These are phyloP conservation scores for Orthonychiurus folsomi DNA, from an alignment of 2,888 invertebrate genomes.

Conservation along the genomic window DNA sequence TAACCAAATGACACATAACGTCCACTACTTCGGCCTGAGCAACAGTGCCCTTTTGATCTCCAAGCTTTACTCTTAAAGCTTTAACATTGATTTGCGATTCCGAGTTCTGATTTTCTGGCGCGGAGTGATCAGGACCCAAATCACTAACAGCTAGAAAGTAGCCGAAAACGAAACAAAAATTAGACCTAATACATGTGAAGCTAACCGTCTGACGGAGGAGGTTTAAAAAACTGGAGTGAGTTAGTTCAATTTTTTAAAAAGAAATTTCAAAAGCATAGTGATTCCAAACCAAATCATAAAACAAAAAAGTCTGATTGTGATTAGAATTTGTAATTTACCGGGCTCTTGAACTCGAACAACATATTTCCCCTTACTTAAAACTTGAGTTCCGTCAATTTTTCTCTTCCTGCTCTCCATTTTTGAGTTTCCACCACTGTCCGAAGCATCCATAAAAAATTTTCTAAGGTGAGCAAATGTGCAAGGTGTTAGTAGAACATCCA, in stretches of 20 bases:
- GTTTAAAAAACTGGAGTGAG: too few relatives aligned
- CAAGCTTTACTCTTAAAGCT: slow-evolving; percentile 33
- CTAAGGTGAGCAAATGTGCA: slow-evolving; percentile 34
- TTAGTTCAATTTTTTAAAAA: too few relatives aligned
- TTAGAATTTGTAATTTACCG: too few relatives aligned
- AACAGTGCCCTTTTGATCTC: slow-evolving; percentile 18
- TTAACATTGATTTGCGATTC: slow-evolving; percentile 36
- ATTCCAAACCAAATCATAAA: too few relatives aligned
- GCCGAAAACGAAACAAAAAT: too few relatives aligned
- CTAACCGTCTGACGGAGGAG: too few relatives aligned
- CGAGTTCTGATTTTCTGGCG: slow-evolving; percentile 20
- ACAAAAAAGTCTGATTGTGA: too few relatives aligned
- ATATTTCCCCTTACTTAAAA: neutral
- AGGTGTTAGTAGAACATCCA: slow-evolving; percentile 60
- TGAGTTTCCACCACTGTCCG: slow-evolving; percentile 15
- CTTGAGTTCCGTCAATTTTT: neutral
- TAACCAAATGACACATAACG: slow-evolving; percentile 31
- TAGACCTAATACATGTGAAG: too few relatives aligned
- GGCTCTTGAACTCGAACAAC: neutral
- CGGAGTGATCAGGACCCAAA: neutral
- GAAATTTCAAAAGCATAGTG: too few relatives aligned
- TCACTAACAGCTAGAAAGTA: too few relatives aligned
- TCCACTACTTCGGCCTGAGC: slow-evolving; percentile 33
- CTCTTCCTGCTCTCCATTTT: neutral
- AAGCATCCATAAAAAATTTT: slow-evolving; percentile 36